Evolutionary conservation across 1,140 invertebrate species (phyloP).

Genomic region (Euura lappo): DNA sequence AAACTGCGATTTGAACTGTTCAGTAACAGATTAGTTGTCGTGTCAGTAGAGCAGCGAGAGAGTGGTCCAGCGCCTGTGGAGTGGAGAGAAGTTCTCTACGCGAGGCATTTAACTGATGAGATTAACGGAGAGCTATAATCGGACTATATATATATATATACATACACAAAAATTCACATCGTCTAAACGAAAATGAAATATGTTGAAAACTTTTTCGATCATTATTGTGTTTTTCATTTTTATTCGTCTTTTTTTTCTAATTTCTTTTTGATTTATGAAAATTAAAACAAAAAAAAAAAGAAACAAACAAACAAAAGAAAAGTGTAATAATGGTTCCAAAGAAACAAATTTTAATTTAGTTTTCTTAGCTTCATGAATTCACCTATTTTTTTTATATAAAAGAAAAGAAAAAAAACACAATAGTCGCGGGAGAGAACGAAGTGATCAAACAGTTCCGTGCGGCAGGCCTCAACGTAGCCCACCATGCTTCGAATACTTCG

Average conservation of each 20-base stretch:
- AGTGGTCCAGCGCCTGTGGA: constrained; percentile 4
- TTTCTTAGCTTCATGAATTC: too few species aligned
- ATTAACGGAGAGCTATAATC: neutral
- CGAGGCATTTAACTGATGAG: neutral
- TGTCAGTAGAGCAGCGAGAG: neutral
- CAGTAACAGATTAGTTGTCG: neutral
- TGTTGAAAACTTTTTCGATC: neutral
- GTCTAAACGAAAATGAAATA: neutral
- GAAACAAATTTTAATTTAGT: too few species aligned
- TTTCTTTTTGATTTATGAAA: constrained; percentile 10
- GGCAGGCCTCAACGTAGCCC: constrained; percentile 2
- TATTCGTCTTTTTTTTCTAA: constrained; percentile 1
- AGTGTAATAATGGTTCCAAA: constrained; percentile 9
- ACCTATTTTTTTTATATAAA: too few species aligned
- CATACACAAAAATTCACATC: neutral
- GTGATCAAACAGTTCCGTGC: constrained; percentile 14
- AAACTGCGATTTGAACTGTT: constrained; percentile 4
- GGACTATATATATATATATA: neutral
- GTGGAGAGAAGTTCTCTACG: neutral
- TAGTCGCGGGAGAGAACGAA: constrained; percentile 14
- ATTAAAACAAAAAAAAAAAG: neutral
- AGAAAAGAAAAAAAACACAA: constrained; percentile 3
- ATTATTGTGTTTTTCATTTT: neutral
- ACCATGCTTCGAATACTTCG: constrained; percentile 16
- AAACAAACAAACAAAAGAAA: neutral